phyloP scores from a whole-genome alignment of 2,113 vertebrate genomes.

The Dipodomys ordii region DNA sequence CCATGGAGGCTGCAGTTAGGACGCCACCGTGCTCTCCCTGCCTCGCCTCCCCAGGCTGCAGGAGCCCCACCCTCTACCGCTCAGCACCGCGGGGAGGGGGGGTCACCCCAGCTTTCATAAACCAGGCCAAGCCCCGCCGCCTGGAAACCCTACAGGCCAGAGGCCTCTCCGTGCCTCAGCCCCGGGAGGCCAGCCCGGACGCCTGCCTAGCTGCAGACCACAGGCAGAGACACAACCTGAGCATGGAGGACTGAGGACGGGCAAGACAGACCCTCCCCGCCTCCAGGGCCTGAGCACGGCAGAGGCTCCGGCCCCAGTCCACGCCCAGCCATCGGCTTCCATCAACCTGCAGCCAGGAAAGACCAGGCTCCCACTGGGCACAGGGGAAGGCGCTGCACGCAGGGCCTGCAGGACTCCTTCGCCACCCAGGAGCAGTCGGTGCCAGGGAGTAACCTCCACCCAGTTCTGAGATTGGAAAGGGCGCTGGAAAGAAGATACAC shows the following conservation, averaged over 20 bases:
- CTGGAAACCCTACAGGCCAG: not conserved
- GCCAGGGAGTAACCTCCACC: too few relatives aligned
- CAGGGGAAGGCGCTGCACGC: too few relatives aligned
- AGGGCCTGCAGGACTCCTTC: too few relatives aligned
- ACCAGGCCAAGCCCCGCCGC: too few relatives aligned
- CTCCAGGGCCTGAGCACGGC: fast-evolving
- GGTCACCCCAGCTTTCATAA: not conserved
- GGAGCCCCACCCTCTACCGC: too few relatives aligned
- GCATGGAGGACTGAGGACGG: too few relatives aligned
- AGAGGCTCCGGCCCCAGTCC: fast-evolving
- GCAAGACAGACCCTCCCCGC: not conserved
- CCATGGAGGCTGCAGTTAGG: fast-evolving
- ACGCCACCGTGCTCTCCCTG: too few relatives aligned
- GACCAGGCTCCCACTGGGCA: not conserved
- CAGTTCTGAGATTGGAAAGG: too few relatives aligned
- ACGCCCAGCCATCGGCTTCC: too few relatives aligned
- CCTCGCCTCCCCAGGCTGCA: too few relatives aligned
- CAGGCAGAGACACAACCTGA: not conserved
- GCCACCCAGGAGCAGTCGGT: too few relatives aligned
- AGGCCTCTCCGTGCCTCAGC: not conserved
- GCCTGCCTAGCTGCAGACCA: not conserved
- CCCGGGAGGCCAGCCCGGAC: not conserved
- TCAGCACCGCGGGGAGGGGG: too few relatives aligned
- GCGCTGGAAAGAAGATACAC: not conserved
- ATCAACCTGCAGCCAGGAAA: fast-evolving